phyloP scores from a whole-genome alignment of 2,888 invertebrate species.

The Anthrax anthrax region DNA sequence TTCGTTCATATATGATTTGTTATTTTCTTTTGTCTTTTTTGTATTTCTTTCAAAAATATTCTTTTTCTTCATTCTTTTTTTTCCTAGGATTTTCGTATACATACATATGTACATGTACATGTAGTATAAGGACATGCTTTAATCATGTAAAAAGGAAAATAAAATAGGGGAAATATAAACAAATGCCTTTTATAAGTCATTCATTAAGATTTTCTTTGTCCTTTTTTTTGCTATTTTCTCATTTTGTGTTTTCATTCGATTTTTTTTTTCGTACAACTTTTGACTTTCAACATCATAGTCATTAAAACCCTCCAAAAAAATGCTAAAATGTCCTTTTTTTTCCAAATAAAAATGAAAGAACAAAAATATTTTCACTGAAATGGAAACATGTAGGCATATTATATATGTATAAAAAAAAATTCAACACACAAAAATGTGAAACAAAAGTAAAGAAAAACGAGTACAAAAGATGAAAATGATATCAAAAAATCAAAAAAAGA shows the following conservation, averaged over 20 bases:
- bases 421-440: no score
- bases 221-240: neutral
- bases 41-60: neutral
- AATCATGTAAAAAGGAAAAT: neutral
- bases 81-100: neutral
- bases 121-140: neutral
- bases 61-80: neutral
- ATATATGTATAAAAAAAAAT: no score
- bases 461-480: no score
- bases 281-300: neutral
- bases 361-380: no score
- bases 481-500: no score
- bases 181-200: neutral
- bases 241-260: neutral
- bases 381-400: no score
- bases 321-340: no score
- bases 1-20: constrained; percentile 3
- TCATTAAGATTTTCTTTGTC: neutral
- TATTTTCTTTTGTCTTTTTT: neutral
- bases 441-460: no score
- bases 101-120: neutral
- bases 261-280: no score
- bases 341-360: no score
- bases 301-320: neutral
- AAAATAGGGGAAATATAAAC: no score